phyloP scores from a whole-genome alignment of 2,797 vertebrate genomes.

The Tarsius wallacei region DNA sequence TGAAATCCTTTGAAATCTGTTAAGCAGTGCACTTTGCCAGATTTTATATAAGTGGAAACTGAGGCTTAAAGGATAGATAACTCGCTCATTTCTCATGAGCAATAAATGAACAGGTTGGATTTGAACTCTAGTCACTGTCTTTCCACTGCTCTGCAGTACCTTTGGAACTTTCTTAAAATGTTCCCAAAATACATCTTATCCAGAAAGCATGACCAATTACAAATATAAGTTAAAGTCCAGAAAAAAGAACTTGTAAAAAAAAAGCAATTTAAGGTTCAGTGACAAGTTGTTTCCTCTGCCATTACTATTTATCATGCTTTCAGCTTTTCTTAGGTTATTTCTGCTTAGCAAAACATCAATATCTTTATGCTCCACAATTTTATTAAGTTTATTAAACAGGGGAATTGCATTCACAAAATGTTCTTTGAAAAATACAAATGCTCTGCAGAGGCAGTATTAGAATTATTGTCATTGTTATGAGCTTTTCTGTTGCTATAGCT shows the following conservation, averaged over 20 bases:
- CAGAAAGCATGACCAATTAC: conserved; percentile 4
- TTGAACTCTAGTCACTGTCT: not conserved
- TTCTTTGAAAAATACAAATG: conserved; percentile 73
- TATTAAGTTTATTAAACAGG: conserved; percentile 82
- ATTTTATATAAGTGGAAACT: not conserved
- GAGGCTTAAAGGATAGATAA: not conserved
- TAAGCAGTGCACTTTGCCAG: not conserved
- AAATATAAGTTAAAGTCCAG: conserved; percentile 14
- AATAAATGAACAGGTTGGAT: not conserved
- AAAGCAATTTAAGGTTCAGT: not conserved
- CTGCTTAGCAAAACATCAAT: conserved; percentile 76
- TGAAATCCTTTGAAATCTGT: not conserved
- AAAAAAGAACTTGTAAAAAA: not conserved
- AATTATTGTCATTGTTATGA: conserved; percentile 57
- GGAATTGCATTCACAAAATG: conserved; percentile 79
- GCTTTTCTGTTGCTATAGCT: conserved; percentile 29
- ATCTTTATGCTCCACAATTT: conserved; percentile 79
- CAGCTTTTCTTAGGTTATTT: conserved; percentile 71
- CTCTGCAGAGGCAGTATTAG: conserved; percentile 50
- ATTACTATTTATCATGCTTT: conserved; percentile 59
- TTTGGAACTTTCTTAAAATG: not conserved
- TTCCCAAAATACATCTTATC: not conserved
- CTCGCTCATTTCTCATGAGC: not conserved
- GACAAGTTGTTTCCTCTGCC: conserved; percentile 23
- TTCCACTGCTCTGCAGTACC: not conserved